A percentile compares a stretch with the other conserved stretches of the same genome.
Conservation (phyloP, 2,797 vertebrate species). For the Jordanella pulchra region DNA sequence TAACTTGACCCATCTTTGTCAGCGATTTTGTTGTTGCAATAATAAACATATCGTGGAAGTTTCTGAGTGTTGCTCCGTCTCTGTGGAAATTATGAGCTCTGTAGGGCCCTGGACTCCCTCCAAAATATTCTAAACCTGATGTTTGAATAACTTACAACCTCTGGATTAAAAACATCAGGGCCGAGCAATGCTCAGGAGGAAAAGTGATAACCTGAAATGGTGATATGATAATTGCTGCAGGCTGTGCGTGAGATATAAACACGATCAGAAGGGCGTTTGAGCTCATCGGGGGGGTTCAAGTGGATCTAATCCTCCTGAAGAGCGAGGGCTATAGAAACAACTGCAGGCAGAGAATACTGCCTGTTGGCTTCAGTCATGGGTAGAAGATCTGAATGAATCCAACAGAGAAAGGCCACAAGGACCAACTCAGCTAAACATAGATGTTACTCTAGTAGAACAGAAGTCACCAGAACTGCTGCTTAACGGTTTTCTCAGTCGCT, state of each 20-base stretch:
- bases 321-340: slow-evolving; percentile 22
- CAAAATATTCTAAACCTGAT: slow-evolving; percentile 46
- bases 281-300: slow-evolving; percentile 57
- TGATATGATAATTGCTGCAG: slow-evolving; percentile 65
- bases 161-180: slow-evolving; percentile 58
- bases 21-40: slow-evolving; percentile 36
- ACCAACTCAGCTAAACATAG: slow-evolving; percentile 5
- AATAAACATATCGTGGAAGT: slow-evolving; percentile 41
- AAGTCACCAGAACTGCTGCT: background rate
- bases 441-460: slow-evolving; percentile 33
- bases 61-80: slow-evolving; percentile 42
- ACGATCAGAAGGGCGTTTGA: slow-evolving; percentile 43
- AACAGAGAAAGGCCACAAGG: background rate
- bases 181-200: slow-evolving; percentile 47
- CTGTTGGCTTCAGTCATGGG: slow-evolving; percentile 55
- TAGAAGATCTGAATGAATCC: slow-evolving; percentile 17
- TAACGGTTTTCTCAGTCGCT: background rate
- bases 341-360: slow-evolving; percentile 36
- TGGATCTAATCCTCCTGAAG: slow-evolving; percentile 45
- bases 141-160: slow-evolving; percentile 72
- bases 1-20: slow-evolving; percentile 47
- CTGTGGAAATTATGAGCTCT: slow-evolving; percentile 35
- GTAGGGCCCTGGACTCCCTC: slow-evolving; percentile 44
- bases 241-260: slow-evolving; percentile 59
- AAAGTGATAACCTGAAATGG: slow-evolving; percentile 50